A percentile compares a stretch with the other conserved stretches of the same genome.
Evolutionary conservation across 1,140 invertebrate genomes (phyloP).

Genomic region (Probaryconus sp.): DNA sequence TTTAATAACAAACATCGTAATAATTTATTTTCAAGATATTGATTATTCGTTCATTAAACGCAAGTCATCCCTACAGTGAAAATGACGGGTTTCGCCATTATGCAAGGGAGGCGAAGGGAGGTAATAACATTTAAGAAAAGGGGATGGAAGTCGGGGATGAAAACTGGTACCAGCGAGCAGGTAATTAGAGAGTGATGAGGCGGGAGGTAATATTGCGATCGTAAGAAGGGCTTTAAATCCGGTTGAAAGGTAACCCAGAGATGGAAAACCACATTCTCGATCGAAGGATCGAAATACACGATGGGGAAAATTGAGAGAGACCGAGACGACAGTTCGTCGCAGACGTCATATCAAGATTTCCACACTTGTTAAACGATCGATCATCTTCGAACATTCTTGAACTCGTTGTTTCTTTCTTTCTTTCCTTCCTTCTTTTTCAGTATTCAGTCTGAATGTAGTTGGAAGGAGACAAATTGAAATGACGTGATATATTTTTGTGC

Average conservation of each 20-base stretch:
- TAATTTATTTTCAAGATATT: constrained; percentile 39
- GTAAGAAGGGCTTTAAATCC: constrained; percentile 40
- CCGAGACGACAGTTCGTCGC: neutral
- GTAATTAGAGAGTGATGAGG: constrained; percentile 51
- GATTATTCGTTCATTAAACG: constrained; percentile 33
- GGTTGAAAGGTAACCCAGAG: constrained; percentile 17
- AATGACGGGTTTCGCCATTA: constrained; percentile 41
- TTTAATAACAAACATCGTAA: constrained; percentile 27
- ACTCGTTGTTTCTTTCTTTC: too few relatives aligned
- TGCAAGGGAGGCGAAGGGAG: constrained; percentile 20
- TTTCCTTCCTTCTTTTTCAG: too few relatives aligned
- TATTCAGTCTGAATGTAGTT: too few relatives aligned
- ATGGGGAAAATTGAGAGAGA: constrained; percentile 33
- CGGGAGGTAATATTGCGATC: constrained; percentile 41
- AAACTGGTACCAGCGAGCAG: constrained; percentile 41
- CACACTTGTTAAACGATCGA: constrained; percentile 28
- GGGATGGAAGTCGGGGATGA: constrained; percentile 40
- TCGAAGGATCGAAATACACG: constrained; percentile 33
- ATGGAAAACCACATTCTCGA: constrained; percentile 12
- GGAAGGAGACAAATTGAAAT: too few relatives aligned
- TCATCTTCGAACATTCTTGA: constrained; percentile 17
- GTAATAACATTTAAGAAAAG: constrained; percentile 50
- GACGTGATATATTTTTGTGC: too few relatives aligned
- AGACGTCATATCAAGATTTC: constrained; percentile 26
- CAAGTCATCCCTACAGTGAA: constrained; percentile 4